Conservation (phyloP, 2,888 invertebrate genomes). For the Harpalus rufipes region DNA sequence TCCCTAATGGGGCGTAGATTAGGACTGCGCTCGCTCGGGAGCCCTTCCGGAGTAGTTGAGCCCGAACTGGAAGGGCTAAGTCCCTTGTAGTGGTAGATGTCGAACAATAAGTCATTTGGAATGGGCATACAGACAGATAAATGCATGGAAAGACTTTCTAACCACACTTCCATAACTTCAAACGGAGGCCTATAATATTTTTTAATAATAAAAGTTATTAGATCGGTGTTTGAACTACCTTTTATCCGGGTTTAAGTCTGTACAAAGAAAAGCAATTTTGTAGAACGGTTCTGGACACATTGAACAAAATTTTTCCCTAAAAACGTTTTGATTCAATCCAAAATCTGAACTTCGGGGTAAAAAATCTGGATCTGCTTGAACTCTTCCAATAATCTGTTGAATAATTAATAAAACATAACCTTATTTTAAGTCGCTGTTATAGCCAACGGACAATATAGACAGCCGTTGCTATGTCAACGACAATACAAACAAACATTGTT, state of each 20-base stretch:
- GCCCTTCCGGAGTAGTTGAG: constrained; percentile 80
- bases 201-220: no score
- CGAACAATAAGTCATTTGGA: constrained; percentile 85
- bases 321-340: constrained; percentile 91
- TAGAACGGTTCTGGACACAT: constrained; percentile 93
- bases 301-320: constrained; percentile 91
- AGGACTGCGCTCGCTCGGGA: constrained; percentile 77
- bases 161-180: constrained; percentile 93
- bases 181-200: constrained; percentile 86
- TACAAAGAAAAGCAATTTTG: constrained; percentile 92
- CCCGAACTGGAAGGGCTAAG: constrained; percentile 81
- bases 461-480: neutral
- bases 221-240: constrained; percentile 78
- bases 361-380: constrained; percentile 96
- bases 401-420: no score
- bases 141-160: constrained; percentile 88
- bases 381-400: constrained; percentile 92
- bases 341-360: constrained; percentile 95
- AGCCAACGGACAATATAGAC: no score
- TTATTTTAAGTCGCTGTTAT: no score
- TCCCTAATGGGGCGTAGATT: constrained; percentile 80
- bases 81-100: constrained; percentile 86
- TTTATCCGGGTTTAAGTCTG: constrained; percentile 93
- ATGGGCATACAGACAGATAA: constrained; percentile 82
- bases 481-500: neutral